These are phyloP conservation scores for Ptilonorhynchus violaceus DNA, from an alignment of 2,113 vertebrate species.

Conservation along the genomic window DNA sequence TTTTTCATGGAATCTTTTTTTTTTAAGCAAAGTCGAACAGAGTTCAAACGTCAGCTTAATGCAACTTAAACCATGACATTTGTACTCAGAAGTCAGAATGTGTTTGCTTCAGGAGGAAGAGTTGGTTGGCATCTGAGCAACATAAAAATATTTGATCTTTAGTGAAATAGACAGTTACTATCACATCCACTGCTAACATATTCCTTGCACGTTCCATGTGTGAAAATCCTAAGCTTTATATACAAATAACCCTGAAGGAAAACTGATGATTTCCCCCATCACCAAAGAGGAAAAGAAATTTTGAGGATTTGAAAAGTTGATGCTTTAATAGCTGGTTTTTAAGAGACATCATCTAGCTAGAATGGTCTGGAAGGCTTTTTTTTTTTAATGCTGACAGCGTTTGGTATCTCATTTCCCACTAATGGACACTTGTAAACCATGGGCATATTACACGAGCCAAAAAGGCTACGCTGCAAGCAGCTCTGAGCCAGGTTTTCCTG, in stretches of 20 bases:
- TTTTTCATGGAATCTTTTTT: background rate
- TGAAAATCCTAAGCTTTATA: constrained; percentile 15
- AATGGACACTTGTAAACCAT: background rate
- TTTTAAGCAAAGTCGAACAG: background rate
- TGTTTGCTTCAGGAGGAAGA: background rate
- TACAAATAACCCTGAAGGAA: background rate
- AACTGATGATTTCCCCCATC: background rate
- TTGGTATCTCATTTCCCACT: background rate
- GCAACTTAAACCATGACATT: background rate
- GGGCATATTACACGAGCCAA: background rate
- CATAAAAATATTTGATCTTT: constrained; percentile 15
- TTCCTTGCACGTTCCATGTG: background rate
- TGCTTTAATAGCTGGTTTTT: background rate
- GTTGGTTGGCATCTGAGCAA: background rate
- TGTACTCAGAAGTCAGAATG: background rate
- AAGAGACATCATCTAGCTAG: background rate
- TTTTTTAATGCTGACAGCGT: background rate
- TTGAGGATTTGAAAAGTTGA: background rate
- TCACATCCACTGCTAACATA: background rate
- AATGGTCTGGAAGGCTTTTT: background rate
- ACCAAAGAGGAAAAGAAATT: background rate
- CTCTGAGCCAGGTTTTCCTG: background rate
- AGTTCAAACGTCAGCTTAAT: background rate
- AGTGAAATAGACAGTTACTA: background rate
- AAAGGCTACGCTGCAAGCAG: background rate